Base-by-base conservation (phyloP, 2,888 invertebrate genomes). In the Aphrophora alni region DNA sequence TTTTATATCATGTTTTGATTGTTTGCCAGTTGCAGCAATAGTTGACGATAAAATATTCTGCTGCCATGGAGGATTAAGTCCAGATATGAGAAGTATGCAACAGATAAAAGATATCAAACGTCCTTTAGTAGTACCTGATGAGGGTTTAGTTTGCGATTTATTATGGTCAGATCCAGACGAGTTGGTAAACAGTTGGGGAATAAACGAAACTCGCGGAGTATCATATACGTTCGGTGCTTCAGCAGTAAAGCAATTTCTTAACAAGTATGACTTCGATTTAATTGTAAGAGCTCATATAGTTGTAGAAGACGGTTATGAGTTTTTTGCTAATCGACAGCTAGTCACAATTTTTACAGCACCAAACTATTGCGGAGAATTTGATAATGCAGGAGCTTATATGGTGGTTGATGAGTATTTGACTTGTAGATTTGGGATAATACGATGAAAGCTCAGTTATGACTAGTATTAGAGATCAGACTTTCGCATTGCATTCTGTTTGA, bases 201-300 rank as follows among this genome's bases (percentile, higher is more conserved):
- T 21, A 12, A 59, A 59, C 14, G 44, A 44, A n/a, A 5, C 5
- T 2, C 59, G 59, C 77, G 92, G 92, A 71, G 92, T 92, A 5
- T 91, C 91, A 14, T 92, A 91, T 88, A 92, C 92, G 27, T 92
- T 93, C 86, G 92, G 92, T 75, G 90, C 91, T 21, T 92, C 92
- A 87, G 91, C 92, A 28, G 92, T 93, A 2, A 90, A 91, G 81
- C 92, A 92, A 86, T 92, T 93, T 87, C 88, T 93, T 78, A 90
- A 91, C 87, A 91, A 91, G 85, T 92, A 92, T 86, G 92, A 92
- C 86, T 88, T 92, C 82, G 92, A 93, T 87, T 89, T 92, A 85
- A 92, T 93, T 85, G 92, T 92, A 87, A 88, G 92, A 83, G 92
- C 92, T 77, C 92, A 92, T 87, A 92, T 93, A 89, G 92, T 91